Evolutionary conservation across 2,797 vertebrate genomes (phyloP).

Genomic region (Tamandua tetradactyla): DNA sequence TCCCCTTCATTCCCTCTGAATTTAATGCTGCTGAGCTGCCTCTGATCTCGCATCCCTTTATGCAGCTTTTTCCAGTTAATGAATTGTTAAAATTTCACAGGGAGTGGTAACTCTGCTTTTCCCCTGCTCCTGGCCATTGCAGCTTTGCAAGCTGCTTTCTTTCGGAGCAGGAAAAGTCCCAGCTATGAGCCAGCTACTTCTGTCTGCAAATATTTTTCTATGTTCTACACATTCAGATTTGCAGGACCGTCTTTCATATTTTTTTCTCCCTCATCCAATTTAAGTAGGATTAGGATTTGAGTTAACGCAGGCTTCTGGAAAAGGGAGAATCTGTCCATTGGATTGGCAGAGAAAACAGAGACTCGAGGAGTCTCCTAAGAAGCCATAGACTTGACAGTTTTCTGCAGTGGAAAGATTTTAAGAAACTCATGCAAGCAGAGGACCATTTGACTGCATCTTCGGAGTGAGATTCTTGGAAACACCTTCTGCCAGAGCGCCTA

Average conservation of each 20-base stretch:
- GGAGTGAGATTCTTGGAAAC: background rate
- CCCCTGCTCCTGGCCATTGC: slow-evolving; percentile 8
- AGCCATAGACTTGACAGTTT: background rate
- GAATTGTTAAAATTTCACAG: slow-evolving; percentile 68
- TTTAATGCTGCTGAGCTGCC: slow-evolving; percentile 45
- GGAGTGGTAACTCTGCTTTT: slow-evolving; percentile 27
- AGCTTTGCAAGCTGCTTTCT: background rate
- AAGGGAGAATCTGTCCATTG: background rate
- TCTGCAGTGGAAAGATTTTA: background rate
- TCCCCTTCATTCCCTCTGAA: slow-evolving; percentile 31
- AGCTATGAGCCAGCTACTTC: background rate
- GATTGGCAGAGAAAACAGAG: background rate
- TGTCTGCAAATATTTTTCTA: background rate
- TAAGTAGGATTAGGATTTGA: slow-evolving; percentile 41
- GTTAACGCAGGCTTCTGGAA: slow-evolving; percentile 39
- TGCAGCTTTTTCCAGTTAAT: slow-evolving; percentile 56
- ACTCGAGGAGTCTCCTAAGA: background rate
- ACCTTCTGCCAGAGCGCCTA: background rate
- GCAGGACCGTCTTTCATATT: background rate
- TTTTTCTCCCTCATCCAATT: background rate
- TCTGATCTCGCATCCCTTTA: slow-evolving; percentile 30
- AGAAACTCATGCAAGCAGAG: background rate
- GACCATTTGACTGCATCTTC: background rate
- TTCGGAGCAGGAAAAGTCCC: background rate
- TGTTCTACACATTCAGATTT: background rate